Base-by-base conservation (phyloP, 2,888 invertebrate genomes). In the Dasypolia templi region DNA sequence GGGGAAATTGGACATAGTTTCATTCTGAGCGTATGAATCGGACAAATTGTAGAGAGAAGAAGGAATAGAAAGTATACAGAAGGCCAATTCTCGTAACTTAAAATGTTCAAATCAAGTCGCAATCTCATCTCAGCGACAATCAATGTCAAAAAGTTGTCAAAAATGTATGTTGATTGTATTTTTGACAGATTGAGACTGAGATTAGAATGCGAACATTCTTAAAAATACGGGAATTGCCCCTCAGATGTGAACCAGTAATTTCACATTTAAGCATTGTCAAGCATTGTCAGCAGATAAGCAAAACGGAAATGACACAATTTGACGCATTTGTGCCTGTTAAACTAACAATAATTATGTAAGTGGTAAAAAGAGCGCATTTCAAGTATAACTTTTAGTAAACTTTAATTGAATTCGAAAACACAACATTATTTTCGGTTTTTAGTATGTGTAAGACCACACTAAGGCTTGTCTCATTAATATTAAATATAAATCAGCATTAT, bases 1-100 rank as follows among this genome's bases (percentile, higher is more conserved):
- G 59, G n/a, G 51, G 29, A 70, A 68, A 74, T 56, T 49, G 58
- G 17, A 44, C 61, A 64, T 55, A 49, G 35, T 51, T 65, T 53
- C 3, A 39, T 53, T 2, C 12, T 29, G 12, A 35, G 29, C 42
- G 58, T 73, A 73, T 65, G 26, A 71, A 73, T 55, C 55, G 19
- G n/a, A 5, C 14, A 64, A 62, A n/a, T 9, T 42, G 19, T 46
- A 6, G 4, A n/a, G 19, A 39, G 7, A 32, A 51, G 1, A 42
- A 29, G 0, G 4, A 29, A 42, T 29, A 0, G 0, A 7, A 17
- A 29, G 29, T 39, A 3, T 7, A 49, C 1, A 35, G n/a, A n/a
- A n/a, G n/a, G n/a, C n/a, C n/a, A n/a, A n/a, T n/a, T n/a, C n/a
- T n/a, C n/a, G n/a, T n/a, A n/a, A n/a, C n/a, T n/a, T n/a, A n/a